Evolutionary conservation across 2,113 vertebrate genomes (phyloP), one percentile per base, ranked within the genome.

Genomic region (Lates calcarifer): DNA sequence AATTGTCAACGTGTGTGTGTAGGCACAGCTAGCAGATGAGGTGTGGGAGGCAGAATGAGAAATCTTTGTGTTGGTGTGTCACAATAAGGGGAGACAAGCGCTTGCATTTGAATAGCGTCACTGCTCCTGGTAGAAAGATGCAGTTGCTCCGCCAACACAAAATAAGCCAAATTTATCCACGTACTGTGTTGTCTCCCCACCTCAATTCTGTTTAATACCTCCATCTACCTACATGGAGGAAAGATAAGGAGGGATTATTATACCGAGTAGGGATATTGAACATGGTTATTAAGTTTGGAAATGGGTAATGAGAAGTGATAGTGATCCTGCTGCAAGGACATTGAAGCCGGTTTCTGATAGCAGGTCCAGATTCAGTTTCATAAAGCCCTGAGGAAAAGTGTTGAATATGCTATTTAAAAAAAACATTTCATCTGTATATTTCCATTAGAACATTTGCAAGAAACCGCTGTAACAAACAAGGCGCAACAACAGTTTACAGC

Each of bases 201-300:
- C 67, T 82, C 70, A 58, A 33, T 65, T 83, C 74, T 78, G 47
- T 88, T 81, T 88, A 87, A 90, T 87, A 89, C 90, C 66, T 69
- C 64, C 75, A 63, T 71, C 63, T 68, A 83, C 87, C 74, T 91
- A 78, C 74, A 68, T 45, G 61, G 53, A 65, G 71, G 77, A 60
- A 56, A 87, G 92, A 93, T 92, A 89, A 92, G 85, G 85, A 33
- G 22, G 66, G 83, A 88, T 89, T 88, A 91, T 89, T 84, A 43
- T 68, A 80, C 83, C 17, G 65, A 60, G 77, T 61, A 58, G 83
- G 81, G 85, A 86, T 88, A 90, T 87, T 87, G 83, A 85, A 85
- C 72, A 61, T 37, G 82, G 86, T 90, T 92, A 93, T 90, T 93
- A 86, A 74, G 87, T 90, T 89, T 79, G 85, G 81, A 66, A 85